A percentile compares a stretch with the other conserved stretches of the same genome.
Conservation (phyloP, 53 echinoderm and acorn worm species). For the Paelopatides confundens region DNA sequence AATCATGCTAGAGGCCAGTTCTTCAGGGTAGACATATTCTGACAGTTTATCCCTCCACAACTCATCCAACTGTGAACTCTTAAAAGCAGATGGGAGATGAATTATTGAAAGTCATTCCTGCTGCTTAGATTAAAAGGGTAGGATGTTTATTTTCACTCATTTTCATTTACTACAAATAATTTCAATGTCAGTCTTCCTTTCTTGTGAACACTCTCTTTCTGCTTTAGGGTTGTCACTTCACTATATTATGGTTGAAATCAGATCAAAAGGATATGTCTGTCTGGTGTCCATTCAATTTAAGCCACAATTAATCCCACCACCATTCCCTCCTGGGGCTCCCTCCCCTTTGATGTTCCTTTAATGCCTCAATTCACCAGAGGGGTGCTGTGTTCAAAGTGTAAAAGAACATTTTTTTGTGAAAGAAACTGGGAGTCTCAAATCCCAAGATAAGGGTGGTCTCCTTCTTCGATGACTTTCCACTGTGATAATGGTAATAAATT, state of each 20-base stretch:
- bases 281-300: neutral
- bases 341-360: conserved; percentile 28
- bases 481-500: neutral
- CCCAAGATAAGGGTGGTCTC: conserved; percentile 25
- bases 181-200: neutral
- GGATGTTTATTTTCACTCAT: conserved; percentile 20
- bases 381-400: neutral
- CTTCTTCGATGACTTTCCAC: neutral
- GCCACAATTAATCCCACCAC: neutral
- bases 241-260: no score
- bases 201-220: neutral
- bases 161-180: neutral
- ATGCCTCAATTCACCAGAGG: conserved; percentile 31
- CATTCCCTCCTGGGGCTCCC: conserved; percentile 5
- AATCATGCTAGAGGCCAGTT: neutral
- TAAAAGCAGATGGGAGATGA: neutral
- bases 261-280: no score
- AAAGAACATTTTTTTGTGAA: conserved; percentile 13
- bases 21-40: neutral
- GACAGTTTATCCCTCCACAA: neutral
- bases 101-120: neutral
- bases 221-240: neutral
- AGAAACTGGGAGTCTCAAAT: conserved; percentile 16
- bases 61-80: conserved; percentile 3
- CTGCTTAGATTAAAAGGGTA: conserved; percentile 17